Evolutionary conservation across 2,888 invertebrate genomes (phyloP).

Genomic region (Scotopteryx bipunctaria): DNA sequence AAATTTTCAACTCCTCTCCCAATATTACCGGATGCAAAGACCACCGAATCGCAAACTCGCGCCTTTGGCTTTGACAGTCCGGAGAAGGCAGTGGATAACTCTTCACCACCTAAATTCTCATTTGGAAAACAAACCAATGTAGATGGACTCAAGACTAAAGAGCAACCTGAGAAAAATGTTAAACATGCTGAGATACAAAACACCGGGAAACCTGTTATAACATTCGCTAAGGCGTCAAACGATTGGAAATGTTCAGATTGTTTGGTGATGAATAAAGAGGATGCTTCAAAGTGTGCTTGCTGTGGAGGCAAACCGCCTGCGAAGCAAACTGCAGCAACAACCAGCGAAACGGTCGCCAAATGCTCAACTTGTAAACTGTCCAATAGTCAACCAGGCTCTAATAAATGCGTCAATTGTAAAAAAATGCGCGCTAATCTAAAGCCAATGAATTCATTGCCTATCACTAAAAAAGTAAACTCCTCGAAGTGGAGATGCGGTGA

Average conservation of each 20-base stretch:
- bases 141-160: slow-evolving; percentile 32
- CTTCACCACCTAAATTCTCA: slow-evolving; percentile 7
- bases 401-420: slow-evolving; percentile 53
- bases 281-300: slow-evolving; percentile 54
- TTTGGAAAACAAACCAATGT: slow-evolving; percentile 4
- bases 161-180: slow-evolving; percentile 11
- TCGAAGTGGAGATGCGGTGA: slow-evolving; percentile 58
- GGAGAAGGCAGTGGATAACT: slow-evolving; percentile 48
- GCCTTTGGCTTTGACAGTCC: slow-evolving; percentile 59
- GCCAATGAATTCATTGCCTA: background rate
- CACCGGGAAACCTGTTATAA: slow-evolving; percentile 5
- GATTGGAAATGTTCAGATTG: slow-evolving; percentile 53
- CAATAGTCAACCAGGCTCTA: slow-evolving; percentile 38
- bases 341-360: slow-evolving; percentile 30
- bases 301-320: slow-evolving; percentile 51
- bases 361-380: slow-evolving; percentile 52
- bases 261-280: slow-evolving; percentile 53
- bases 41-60: slow-evolving; percentile 22
- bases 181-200: background rate
- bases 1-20: slow-evolving; percentile 60
- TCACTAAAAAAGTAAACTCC: slow-evolving; percentile 29
- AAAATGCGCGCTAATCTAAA: slow-evolving; percentile 33
- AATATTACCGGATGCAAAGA: slow-evolving; percentile 42
- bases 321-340: slow-evolving; percentile 2
- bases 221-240: slow-evolving; percentile 5